Conservation (phyloP, 2,888 invertebrate species). For the Stenoptilia bipunctidactyla region DNA sequence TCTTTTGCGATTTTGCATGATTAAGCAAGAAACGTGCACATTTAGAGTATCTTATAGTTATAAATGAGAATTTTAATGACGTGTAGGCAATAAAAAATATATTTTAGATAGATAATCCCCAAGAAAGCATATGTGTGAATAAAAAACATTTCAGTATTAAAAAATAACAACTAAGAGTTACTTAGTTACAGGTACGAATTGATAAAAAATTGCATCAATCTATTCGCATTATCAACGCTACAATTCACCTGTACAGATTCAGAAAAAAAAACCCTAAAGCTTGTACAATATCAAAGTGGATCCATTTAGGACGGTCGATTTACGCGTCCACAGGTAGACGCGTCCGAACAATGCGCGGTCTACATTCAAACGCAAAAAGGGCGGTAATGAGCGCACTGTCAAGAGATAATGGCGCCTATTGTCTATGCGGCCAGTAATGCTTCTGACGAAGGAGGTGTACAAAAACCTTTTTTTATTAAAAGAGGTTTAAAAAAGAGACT, state of each 20-base stretch:
- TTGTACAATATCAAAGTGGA: constrained; percentile 1
- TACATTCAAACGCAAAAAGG: constrained; percentile 41
- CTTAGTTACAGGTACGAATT: no score
- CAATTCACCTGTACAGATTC: constrained; percentile 1
- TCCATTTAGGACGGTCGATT: constrained; percentile 6
- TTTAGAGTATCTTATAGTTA: no score
- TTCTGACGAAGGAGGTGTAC: constrained; percentile 23
- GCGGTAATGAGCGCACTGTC: constrained; percentile 64
- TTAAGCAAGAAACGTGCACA: no score
- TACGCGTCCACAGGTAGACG: constrained; percentile 13
- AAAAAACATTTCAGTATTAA: no score
- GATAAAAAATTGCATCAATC: not conserved
- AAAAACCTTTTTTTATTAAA: constrained; percentile 22
- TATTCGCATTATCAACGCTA: not conserved
- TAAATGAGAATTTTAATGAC: no score
- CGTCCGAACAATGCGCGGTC: constrained; percentile 15
- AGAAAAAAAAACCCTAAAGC: not conserved
- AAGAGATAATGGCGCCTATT: constrained; percentile 51
- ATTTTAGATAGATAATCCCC: no score
- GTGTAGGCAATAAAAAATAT: no score
- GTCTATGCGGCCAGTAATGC: constrained; percentile 46
- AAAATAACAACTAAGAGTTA: no score
- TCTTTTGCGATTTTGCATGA: no score
- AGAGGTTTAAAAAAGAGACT: no score
- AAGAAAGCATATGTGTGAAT: no score